Evolutionary conservation across 2,888 invertebrate genomes (phyloP).

Genomic region (Epinotia nisella): DNA sequence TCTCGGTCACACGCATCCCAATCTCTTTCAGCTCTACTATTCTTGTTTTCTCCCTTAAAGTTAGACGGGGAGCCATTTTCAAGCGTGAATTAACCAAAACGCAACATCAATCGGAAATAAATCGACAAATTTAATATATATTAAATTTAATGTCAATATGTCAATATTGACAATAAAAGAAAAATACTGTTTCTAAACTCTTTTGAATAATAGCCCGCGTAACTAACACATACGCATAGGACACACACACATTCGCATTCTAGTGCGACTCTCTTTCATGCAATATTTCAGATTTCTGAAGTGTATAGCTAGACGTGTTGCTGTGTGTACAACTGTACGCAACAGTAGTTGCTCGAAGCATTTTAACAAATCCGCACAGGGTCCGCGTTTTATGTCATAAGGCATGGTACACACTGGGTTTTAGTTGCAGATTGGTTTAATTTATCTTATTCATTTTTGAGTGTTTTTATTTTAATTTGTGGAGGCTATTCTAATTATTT

Average conservation of each 20-base stretch:
- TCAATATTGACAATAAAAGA: slow-evolving; percentile 3
- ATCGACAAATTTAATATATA: not conserved
- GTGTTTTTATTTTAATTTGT: too few species aligned
- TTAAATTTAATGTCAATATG: slow-evolving; percentile 4
- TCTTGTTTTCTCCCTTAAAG: too few species aligned
- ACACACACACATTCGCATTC: slow-evolving; percentile 14
- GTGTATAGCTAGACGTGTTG: slow-evolving; percentile 13
- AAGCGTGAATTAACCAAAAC: not conserved
- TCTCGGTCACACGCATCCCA: too few species aligned
- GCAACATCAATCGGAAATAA: not conserved
- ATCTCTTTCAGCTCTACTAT: not conserved
- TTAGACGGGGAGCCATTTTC: too few species aligned
- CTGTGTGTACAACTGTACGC: not conserved
- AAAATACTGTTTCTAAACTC: slow-evolving; percentile 14
- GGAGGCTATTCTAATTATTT: too few species aligned
- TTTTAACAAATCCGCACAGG: too few species aligned
- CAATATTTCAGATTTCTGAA: slow-evolving; percentile 16
- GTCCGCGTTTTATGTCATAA: too few species aligned
- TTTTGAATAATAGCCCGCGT: slow-evolving; percentile 9
- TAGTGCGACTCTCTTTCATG: slow-evolving; percentile 14
- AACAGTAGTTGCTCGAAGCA: too few species aligned
- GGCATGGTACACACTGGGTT: too few species aligned
- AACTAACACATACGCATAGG: not conserved
- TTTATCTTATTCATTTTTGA: too few species aligned
- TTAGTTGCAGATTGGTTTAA: too few species aligned